Evolutionary conservation across 2,113 vertebrate genomes (phyloP).

Genomic region (Melanerpes formicivorus): DNA sequence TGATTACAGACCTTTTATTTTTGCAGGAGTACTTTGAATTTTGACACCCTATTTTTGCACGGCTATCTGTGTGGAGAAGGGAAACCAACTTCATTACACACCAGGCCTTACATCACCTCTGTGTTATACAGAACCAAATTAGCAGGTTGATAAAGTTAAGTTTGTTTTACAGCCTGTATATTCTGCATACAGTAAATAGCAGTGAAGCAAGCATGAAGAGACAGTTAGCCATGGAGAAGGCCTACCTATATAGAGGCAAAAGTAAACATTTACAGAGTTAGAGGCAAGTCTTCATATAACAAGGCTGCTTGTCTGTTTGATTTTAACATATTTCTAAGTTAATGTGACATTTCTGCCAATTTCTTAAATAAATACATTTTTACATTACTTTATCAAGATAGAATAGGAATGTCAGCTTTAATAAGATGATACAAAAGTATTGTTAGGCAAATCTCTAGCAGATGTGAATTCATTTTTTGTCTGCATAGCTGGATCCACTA

Average conservation of each 20-base stretch:
- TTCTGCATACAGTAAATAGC: not conserved
- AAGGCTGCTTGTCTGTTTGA: not conserved
- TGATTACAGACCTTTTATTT: not conserved
- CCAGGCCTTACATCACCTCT: not conserved
- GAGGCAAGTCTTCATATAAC: not conserved
- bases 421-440: not conserved
- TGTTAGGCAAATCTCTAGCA: slow-evolving; percentile 57
- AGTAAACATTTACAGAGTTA: not conserved
- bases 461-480: slow-evolving; percentile 40
- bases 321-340: not conserved
- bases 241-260: not conserved
- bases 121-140: not conserved
- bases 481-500: slow-evolving; percentile 2
- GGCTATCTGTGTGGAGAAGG: not conserved
- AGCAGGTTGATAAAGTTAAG: not conserved
- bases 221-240: not conserved
- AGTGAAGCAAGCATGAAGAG: not conserved
- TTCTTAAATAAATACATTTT: slow-evolving; percentile 21
- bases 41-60: not conserved
- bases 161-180: not conserved
- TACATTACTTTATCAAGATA: not conserved
- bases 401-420: not conserved
- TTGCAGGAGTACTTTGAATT: not conserved
- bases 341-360: not conserved
- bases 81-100: not conserved